Evolutionary conservation across 1,140 invertebrate species (phyloP), one percentile per base, ranked within the genome.

Genomic region (Halesus radiatus): DNA sequence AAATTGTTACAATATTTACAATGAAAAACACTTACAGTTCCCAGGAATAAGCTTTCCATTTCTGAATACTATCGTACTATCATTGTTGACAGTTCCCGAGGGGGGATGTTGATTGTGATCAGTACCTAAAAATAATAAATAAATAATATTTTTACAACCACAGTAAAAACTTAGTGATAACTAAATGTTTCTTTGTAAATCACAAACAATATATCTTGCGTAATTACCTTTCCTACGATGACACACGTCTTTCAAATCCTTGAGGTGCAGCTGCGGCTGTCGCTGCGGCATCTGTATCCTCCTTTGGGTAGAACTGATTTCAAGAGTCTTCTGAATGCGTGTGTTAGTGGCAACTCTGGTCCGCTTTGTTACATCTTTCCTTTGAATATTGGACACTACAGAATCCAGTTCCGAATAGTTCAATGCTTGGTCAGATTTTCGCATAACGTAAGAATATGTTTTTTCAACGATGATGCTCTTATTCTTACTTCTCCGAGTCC

Each of bases 21-120:
- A 23, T 2, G 1, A 64, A 64, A 56, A 10, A 56, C 7, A 52
- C 66, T 52, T 70, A 70, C 66, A 70, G n/a, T 70, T 70, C 3
- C 66, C 66, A n/a, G 66, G 22, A 22, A 70, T 37, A 3, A 70
- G 66, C 45, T 70, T 70, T 70, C 66, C 66, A 70, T 70, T 70
- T 50, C 22, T 70, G 23, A 70, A 70, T 16, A 70, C 32, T 20
- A 50, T 70, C 16, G 37, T 45, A 50, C n/a, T n/a, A 45, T 70
- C 45, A 45, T 37, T 50, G 13, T 56, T 22, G n/a, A 18, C 1
- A 66, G 22, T 32, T 66, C 13, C 56, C 56, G 4, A 29, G 5
- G 62, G 62, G 23, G 16, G 23, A 32, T 4, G 62, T 29, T 26
- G 29, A 66, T n/a, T 32, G 10, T 15, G 23, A 66, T 66, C 29